phyloP scores from a whole-genome alignment of 1,140 invertebrate genomes.

The silkworm (Bombyx mori) region ASM3026992v2 NC_085109.1:10923001-10923500 shows the following conservation, averaged over 20 bases:
- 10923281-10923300: too few species aligned
- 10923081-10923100: conserved; percentile 19
- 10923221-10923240: background rate
- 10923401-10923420: too few species aligned
- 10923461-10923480: conserved; percentile 23
- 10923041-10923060: conserved; percentile 35
- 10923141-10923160: background rate
- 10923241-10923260: background rate
- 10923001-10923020: conserved; percentile 49
- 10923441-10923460: background rate
- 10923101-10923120: conserved; percentile 51
- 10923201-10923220: background rate
- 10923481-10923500: conserved; percentile 46
- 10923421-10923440: background rate
- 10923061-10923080: conserved; percentile 20
- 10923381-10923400: too few species aligned
- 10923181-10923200: background rate
- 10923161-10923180: background rate
- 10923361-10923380: too few species aligned
- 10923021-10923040: conserved; percentile 37
- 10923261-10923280: too few species aligned
- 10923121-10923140: conserved; percentile 24
- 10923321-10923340: too few species aligned
- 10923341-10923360: too few species aligned
- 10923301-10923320: too few species aligned